Conservation (phyloP, 2,888 invertebrate species). For the Agriotes lineatus region DNA sequence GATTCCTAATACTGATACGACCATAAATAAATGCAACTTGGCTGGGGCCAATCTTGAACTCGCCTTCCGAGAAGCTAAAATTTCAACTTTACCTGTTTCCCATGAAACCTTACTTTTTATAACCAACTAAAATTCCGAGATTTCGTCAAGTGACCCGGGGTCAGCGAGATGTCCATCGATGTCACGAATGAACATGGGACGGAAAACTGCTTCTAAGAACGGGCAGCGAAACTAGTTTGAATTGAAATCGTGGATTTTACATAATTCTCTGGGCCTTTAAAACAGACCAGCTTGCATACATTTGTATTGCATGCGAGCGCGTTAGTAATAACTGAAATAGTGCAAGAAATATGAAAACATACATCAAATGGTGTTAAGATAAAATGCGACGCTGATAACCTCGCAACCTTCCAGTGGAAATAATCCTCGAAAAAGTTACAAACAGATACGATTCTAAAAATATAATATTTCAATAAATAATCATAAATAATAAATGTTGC, state of each 20-base stretch:
- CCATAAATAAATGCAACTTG: conserved; percentile 36
- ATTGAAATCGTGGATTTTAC: background rate
- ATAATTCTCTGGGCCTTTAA: background rate
- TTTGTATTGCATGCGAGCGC: background rate
- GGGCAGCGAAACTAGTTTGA: background rate
- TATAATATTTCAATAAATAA: conserved; percentile 8
- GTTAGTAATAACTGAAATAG: conserved; percentile 3
- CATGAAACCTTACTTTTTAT: conserved; percentile 22
- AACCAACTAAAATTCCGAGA: conserved; percentile 30
- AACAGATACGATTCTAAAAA: conserved; percentile 8
- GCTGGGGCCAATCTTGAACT: background rate
- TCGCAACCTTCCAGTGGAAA: background rate
- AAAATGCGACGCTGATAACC: conserved; percentile 11
- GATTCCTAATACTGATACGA: conserved; percentile 37
- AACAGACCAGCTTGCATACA: background rate
- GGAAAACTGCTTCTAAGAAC: conserved; percentile 2
- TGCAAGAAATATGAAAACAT: conserved; percentile 16
- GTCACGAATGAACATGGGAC: conserved; percentile 27
- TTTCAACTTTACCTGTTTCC: conserved; percentile 25
- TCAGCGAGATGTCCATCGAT: conserved; percentile 33
- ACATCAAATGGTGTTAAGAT: conserved; percentile 18
- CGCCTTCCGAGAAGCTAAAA: conserved; percentile 2
- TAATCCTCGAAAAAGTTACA: background rate
- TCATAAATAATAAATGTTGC: no score
- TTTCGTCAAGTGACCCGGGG: conserved; percentile 21